phyloP scores from a whole-genome alignment of 2,888 invertebrate species.

The Drosophila borborema region DNA sequence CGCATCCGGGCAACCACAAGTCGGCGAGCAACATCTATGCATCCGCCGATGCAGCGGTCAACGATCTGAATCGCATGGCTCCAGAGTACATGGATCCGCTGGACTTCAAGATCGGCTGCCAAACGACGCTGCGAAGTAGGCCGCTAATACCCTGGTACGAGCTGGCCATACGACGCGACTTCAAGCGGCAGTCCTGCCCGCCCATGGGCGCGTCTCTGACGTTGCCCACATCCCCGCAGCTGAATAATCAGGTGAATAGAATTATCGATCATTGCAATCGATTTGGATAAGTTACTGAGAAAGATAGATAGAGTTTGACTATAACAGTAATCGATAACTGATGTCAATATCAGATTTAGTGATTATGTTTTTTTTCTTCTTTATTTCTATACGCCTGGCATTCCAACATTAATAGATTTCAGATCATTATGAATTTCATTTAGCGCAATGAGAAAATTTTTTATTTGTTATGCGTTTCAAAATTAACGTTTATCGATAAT shows the following conservation, averaged over 20 bases:
- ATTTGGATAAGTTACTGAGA: too few species aligned
- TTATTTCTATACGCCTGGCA: too few species aligned
- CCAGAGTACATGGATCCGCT: constrained; percentile 85
- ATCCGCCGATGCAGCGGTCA: constrained; percentile 79
- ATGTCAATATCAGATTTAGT: not conserved
- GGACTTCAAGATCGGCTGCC: constrained; percentile 89
- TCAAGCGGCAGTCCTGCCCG: constrained; percentile 92
- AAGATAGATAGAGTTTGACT: too few species aligned
- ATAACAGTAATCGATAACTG: not conserved
- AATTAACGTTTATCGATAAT: not conserved
- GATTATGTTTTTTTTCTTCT: too few species aligned
- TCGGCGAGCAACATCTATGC: constrained; percentile 83
- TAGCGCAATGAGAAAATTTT: too few species aligned
- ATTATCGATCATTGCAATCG: not conserved
- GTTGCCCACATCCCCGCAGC: constrained; percentile 60
- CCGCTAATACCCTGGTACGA: constrained; percentile 95
- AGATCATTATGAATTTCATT: too few species aligned
- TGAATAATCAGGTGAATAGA: constrained; percentile 78
- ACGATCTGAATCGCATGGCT: constrained; percentile 79
- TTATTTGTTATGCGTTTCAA: not conserved
- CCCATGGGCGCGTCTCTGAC: constrained; percentile 86
- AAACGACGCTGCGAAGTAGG: constrained; percentile 88
- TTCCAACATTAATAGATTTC: too few species aligned
- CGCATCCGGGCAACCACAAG: constrained; percentile 69
- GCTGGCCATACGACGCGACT: constrained; percentile 90